Base-by-base conservation (phyloP, 2,888 invertebrate species). In the Andrena bicolor region DNA sequence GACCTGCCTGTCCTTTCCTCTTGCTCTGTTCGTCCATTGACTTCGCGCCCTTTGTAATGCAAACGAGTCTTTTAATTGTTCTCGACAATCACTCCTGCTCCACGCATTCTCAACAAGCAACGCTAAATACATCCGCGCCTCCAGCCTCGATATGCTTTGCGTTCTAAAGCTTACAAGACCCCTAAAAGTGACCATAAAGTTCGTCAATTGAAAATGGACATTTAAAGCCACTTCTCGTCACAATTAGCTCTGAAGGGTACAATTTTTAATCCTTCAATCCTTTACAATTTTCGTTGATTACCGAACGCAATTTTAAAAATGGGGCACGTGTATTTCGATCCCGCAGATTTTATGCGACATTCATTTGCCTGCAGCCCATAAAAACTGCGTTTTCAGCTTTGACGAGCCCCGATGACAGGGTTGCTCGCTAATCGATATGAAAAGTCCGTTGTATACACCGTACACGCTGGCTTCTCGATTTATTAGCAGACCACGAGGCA, bases 401-500 rank as follows among this genome's bases (percentile, higher is more conserved):
- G 80, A 73, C 53, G 63, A 61, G 53, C 20, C 72, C 20, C 48
- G 30, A 51, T 51, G 61, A 56, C 71, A 56, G 41, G 28, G 65
- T 69, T 35, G 58, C 61, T 35, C 63, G 78, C 70, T 83, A 83
- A 78, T 82, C 82, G 83, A 48, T 58, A 65, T 65, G 70, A 83
- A 74, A 83, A 72, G 71, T 26, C 53, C 13, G 51, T 5, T 66
- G 32, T 51, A 49, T 56, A 64, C 66, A 32, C 51, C 10, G 16
- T 41, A 1, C n/a, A 30, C 35, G 41, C 35, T 32, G 28, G 41
- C 41, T 30, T 66, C 76, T 78, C 87, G 88, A 90, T 91, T 91
- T 91, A 89, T 90, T 90, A 88, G 80, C 82, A 79, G 87, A 89
- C 90, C 90, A 88, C 86, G 82, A 81, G 86, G 76, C 81, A 48